Conservation (phyloP, 2,797 vertebrate species). For the Premnoplex brunnescens region DNA sequence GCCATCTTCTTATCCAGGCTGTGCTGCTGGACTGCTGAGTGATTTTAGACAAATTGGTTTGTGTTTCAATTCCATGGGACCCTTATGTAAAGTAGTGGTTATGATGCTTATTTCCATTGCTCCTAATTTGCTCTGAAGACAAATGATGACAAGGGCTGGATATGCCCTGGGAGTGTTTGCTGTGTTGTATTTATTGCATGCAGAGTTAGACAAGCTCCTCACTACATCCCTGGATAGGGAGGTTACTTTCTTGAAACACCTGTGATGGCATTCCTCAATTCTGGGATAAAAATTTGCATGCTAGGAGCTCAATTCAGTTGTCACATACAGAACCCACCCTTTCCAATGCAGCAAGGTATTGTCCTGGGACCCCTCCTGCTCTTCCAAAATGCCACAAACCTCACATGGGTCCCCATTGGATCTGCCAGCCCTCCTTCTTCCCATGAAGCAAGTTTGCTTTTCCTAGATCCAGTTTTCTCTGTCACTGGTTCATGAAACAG, state of each 20-base stretch:
- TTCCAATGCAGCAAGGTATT: not conserved
- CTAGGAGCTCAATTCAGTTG: not conserved
- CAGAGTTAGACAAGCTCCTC: not conserved
- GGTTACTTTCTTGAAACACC: fast-evolving
- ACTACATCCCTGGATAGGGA: not conserved
- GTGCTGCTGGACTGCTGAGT: not conserved
- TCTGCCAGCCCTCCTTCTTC: not conserved
- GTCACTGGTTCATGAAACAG: not conserved
- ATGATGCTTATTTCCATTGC: not conserved
- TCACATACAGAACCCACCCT: not conserved
- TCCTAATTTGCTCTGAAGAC: not conserved
- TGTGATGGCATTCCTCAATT: not conserved
- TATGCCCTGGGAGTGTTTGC: not conserved
- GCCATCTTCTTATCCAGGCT: not conserved
- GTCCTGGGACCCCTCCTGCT: not conserved
- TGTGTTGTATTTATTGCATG: fast-evolving
- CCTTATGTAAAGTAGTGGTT: not conserved
- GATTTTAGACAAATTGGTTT: not conserved
- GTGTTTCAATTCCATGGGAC: not conserved
- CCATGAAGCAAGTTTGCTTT: not conserved
- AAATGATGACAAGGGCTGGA: not conserved
- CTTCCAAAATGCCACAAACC: not conserved
- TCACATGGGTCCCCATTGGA: not conserved
- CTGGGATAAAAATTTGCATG: not conserved
- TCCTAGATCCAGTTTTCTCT: not conserved